phyloP scores from a whole-genome alignment of 1,140 invertebrate species.

The Drosophila sechellia region DNA sequence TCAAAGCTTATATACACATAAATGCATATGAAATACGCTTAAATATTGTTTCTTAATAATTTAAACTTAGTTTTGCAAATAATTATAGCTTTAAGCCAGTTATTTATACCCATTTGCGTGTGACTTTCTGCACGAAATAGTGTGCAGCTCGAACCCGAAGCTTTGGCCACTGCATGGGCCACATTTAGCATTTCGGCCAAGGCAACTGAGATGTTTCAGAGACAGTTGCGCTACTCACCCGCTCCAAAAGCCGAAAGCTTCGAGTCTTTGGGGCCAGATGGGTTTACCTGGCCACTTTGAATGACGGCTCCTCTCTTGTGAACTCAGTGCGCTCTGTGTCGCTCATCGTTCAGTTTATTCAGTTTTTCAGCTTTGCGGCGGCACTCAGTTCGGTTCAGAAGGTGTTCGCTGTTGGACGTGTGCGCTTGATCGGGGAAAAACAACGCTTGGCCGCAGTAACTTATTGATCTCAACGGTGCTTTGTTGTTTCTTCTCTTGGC shows the following conservation, averaged over 20 bases:
- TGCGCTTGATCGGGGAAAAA: slow-evolving; percentile 48
- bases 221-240: neutral
- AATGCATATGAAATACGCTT: too few relatives aligned
- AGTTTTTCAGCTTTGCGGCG: neutral
- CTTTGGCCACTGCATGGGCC: slow-evolving; percentile 16
- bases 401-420: slow-evolving; percentile 74
- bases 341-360: slow-evolving; percentile 9
- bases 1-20: too few relatives aligned
- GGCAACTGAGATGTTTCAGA: slow-evolving; percentile 47
- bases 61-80: too few relatives aligned
- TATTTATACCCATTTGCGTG: too few relatives aligned
- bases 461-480: slow-evolving; percentile 80
- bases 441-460: slow-evolving; percentile 30
- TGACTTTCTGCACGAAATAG: too few relatives aligned
- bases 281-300: slow-evolving; percentile 14
- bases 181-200: slow-evolving; percentile 66
- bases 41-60: too few relatives aligned
- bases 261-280: slow-evolving; percentile 6
- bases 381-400: slow-evolving; percentile 49
- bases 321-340: slow-evolving; percentile 53
- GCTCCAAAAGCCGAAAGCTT: slow-evolving; percentile 17
- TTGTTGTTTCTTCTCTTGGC: slow-evolving; percentile 43
- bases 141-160: slow-evolving; percentile 1
- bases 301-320: slow-evolving; percentile 30
- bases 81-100: too few relatives aligned